Evolutionary conservation across 2,113 vertebrate genomes (phyloP).

Genomic region (Tupaia chinensis): DNA sequence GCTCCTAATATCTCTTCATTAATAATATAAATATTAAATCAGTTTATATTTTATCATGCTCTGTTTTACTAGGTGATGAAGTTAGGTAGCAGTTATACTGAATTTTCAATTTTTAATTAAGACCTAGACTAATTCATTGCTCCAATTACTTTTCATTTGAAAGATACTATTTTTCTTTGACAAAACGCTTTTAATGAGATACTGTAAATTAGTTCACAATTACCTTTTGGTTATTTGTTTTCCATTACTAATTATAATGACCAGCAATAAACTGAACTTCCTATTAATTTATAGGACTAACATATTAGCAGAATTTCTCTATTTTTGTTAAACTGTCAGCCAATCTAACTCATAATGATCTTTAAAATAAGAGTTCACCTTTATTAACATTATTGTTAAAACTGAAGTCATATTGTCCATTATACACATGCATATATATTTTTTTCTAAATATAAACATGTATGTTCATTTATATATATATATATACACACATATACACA

Average conservation of each 20-base stretch:
- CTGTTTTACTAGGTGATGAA: slow-evolving; percentile 53
- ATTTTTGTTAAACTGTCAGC: not conserved
- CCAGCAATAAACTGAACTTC: not conserved
- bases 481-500: not conserved
- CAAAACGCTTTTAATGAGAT: slow-evolving; percentile 71
- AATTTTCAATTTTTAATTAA: slow-evolving; percentile 75
- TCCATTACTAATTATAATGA: slow-evolving; percentile 52
- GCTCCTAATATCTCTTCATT: slow-evolving; percentile 15
- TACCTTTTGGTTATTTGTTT: slow-evolving; percentile 57
- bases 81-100: slow-evolving; percentile 49
- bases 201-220: slow-evolving; percentile 61
- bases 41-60: slow-evolving; percentile 49
- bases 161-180: slow-evolving; percentile 68
- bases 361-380: not conserved
- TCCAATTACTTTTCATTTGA: slow-evolving; percentile 70
- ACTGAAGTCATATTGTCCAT: not conserved
- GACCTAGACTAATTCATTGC: slow-evolving; percentile 59
- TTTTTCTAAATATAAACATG: not conserved
- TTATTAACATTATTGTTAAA: slow-evolving; percentile 37
- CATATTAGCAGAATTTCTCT: slow-evolving; percentile 48
- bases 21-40: slow-evolving; percentile 57
- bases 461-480: no score
- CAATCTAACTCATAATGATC: not conserved
- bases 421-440: not conserved
- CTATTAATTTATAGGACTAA: slow-evolving; percentile 49